Base-by-base conservation (phyloP, 2,888 invertebrate species). In the Microctonus aethiopoides region DNA sequence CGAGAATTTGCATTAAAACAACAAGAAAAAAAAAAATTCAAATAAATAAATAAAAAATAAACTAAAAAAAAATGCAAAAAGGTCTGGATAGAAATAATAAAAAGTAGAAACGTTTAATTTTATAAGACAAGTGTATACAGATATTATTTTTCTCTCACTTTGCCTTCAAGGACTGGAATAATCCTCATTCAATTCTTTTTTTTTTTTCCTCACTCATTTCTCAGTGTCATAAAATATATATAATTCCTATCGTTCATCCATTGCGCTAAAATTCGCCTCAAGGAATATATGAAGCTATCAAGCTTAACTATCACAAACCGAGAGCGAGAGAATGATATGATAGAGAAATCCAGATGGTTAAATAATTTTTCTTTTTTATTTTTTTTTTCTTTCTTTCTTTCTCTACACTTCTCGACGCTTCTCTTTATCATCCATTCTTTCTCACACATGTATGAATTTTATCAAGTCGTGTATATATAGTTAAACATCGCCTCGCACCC, bases 121-220 rank as follows among this genome's bases (percentile, higher is more conserved):
- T 34, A 29, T 52, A 16, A 9, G n/a, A 39, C 32, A n/a, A 51
- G 20, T 20, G 46, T 24, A 51, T 52, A 11, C 9, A 9, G 54
- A 34, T 52, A 39, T 63, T 24, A 29, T 36, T 22, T 20, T 5
- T 24, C 32, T 54, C 13, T 54, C 20, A 56, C 36, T 60, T 52
- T 61, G 24, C 59, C 52, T 22, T 29, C 32, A 20, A 59, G 60
- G 52, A 67, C 20, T n/a, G 34, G 57, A 34, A 39, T 41, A n/a
- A n/a, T n/a, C n/a, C n/a, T n/a, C n/a, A 22, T n/a, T 56, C 34
- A 54, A 54, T 54, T 67, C 67, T 60, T 67, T 67, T 60, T 29
- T 5, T 29, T 5, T 7, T 29, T 29, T 29, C 29, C 67, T 67
- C 52, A 52, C 52, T 26, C 57, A 57, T 46, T 46, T 36, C 60